Evolutionary conservation across 2,888 invertebrate genomes (phyloP), one percentile per base, ranked within the genome.

Genomic region (Exocentrus adspersus): DNA sequence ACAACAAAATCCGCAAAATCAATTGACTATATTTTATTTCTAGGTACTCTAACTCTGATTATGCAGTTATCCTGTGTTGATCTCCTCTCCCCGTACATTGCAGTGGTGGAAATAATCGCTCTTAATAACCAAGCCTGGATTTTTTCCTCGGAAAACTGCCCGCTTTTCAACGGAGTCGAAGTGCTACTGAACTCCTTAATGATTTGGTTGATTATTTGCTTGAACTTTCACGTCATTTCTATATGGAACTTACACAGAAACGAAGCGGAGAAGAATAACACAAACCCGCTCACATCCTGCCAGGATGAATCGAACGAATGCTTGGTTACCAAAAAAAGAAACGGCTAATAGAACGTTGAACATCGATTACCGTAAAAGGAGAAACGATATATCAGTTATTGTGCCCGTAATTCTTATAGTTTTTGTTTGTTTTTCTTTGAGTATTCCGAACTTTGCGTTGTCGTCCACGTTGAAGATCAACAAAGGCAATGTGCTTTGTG

Each of bases 171-270:
- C 68, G 88, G 88, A 32, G 75, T 85, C 14, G 87, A 85, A 77
- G 84, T 87, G 32, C 83, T 89, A 50, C 80, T 85, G 1, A 85
- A 87, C 51, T 86, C 87, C 1, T 84, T 86, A n/a, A 83, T 85
- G 1, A 78, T 86, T 10, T 89, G 88, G 77, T 81, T 88, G 64
- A 81, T 87, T 28, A 82, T 85, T 54, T 86, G 86, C 14, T 78
- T 87, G 59, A 87, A 87, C 61, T 83, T 88, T 60, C 89, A 88
- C 72, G 82, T 86, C 14, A 82, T 88, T 45, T 86, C 88, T 1
- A 84, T 85, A 6, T 82, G 85, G 67, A 87, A 86, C 71, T 76
- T 87, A 21, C 84, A 86, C 75, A 82, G 84, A 71, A 84, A 83
- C 65, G 75, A 81, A 62, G 72, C 79, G 5, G 72, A 81, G 73